Evolutionary conservation across 2,888 invertebrate species (phyloP).

Genomic region (Pseudococcus viburni): DNA sequence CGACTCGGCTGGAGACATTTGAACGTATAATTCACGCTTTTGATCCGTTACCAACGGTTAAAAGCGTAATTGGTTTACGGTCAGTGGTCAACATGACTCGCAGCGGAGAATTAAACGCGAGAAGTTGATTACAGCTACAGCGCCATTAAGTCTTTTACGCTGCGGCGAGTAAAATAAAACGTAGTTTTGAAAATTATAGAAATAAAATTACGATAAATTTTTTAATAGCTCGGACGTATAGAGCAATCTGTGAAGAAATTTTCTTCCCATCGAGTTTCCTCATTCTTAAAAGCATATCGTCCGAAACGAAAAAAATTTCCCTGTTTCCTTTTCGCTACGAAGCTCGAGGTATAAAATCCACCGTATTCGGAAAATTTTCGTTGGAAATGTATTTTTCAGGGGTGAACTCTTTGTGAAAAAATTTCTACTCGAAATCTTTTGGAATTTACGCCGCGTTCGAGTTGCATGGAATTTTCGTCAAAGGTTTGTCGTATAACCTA

Average conservation of each 20-base stretch:
- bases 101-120: background rate
- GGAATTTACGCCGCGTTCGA: background rate
- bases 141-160: conserved; percentile 17
- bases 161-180: conserved; percentile 31
- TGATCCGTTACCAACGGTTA: conserved; percentile 30
- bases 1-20: conserved; percentile 39
- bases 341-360: background rate
- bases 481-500: background rate
- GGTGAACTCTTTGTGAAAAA: background rate
- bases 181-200: conserved; percentile 9
- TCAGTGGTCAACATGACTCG: conserved; percentile 20
- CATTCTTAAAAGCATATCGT: background rate
- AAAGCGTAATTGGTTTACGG: conserved; percentile 47
- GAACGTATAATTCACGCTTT: conserved; percentile 11
- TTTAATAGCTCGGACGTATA: background rate
- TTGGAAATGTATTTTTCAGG: background rate
- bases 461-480: background rate
- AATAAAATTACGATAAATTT: conserved; percentile 8
- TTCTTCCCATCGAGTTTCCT: background rate
- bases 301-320: background rate
- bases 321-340: background rate
- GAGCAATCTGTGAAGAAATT: background rate
- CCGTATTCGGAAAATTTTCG: background rate
- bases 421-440: background rate
- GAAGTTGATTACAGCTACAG: background rate